phyloP scores from a whole-genome alignment of 2,113 vertebrate genomes.

The Phalacrocorax aristotelis region DNA sequence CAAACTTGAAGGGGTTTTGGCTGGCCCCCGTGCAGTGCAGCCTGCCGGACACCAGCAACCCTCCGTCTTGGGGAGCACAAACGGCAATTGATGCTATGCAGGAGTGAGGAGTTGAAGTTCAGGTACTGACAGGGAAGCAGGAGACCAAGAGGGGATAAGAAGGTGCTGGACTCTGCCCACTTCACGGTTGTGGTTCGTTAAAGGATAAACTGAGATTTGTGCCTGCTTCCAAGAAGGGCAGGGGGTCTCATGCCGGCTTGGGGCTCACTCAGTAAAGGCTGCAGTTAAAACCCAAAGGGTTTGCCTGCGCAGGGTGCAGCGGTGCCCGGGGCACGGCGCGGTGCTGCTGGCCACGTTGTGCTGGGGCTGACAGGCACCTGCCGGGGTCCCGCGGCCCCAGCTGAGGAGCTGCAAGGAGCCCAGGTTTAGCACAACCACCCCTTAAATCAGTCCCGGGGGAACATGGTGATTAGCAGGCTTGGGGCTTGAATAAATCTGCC shows the following conservation, averaged over 20 bases:
- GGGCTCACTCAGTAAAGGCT: background rate
- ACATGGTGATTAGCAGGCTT: accelerated
- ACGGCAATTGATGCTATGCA: accelerated
- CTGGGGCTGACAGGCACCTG: background rate
- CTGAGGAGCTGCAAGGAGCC: background rate
- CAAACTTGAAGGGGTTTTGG: background rate
- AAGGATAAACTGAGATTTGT: background rate
- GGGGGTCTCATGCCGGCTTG: background rate
- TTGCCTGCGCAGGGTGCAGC: background rate
- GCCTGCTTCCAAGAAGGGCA: background rate
- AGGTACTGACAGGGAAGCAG: background rate
- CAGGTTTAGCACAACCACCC: background rate
- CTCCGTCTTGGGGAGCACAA: background rate
- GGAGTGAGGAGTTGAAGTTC: background rate
- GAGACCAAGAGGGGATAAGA: background rate
- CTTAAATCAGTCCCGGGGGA: accelerated
- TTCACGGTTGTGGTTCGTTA: background rate
- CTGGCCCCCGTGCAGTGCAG: background rate
- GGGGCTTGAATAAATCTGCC: background rate
- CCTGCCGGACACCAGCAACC: background rate
- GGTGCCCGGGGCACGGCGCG: accelerated
- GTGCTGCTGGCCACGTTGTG: background rate
- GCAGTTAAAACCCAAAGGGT: background rate
- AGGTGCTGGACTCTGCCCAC: background rate
- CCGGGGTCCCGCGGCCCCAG: background rate